Percentiles rank a stretch among this genome's conserved stretches.
Conservation (phyloP, 2,113 vertebrate genomes). For the Jaculus jaculus region DNA sequence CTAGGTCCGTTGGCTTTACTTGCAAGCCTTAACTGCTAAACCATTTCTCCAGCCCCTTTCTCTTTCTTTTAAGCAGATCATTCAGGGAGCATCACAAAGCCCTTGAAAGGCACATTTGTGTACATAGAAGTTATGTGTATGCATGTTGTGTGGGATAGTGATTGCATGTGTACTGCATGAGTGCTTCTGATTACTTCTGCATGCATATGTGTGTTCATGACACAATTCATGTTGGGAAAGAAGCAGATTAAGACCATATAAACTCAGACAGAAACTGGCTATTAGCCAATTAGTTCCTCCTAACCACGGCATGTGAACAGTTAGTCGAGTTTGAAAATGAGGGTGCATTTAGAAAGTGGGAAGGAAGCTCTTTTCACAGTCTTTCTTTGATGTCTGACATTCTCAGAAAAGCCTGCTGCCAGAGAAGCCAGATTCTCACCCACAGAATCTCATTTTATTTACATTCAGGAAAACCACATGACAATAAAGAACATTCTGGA, state of each 20-base stretch:
- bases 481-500: background rate
- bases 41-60: too few relatives aligned
- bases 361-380: conserved; percentile 7
- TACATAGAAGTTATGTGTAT: background rate
- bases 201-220: background rate
- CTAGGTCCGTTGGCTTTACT: too few relatives aligned
- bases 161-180: accelerated
- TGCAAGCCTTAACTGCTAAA: too few relatives aligned
- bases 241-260: background rate
- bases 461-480: accelerated
- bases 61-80: background rate
- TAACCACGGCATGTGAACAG: background rate
- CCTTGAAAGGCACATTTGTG: background rate
- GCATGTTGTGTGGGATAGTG: background rate
- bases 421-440: background rate
- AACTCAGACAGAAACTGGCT: background rate
- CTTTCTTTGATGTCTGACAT: conserved; percentile 8
- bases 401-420: conserved; percentile 19
- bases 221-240: background rate
- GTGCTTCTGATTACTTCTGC: background rate
- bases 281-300: background rate
- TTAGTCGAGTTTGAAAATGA: conserved; percentile 24
- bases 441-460: background rate
- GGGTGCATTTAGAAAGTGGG: conserved; percentile 31
- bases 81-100: background rate